A percentile compares a stretch with the other conserved stretches of the same genome.
Evolutionary conservation across 2,888 invertebrate species (phyloP).

Genomic region (Cyaniris semiargus): DNA sequence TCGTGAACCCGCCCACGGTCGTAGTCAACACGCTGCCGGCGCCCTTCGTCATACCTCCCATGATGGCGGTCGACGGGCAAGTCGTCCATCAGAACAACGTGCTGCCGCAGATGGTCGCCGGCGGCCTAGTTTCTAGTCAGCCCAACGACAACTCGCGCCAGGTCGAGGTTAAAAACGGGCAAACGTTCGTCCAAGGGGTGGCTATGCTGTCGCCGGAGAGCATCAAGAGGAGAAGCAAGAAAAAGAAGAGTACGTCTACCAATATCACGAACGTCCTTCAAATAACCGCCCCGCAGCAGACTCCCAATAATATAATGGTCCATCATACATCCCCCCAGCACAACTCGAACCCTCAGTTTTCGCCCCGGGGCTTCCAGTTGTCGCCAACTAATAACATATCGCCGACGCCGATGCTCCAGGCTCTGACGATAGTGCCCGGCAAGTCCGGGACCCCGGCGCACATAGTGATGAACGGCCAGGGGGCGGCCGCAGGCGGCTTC

Average conservation of each 20-base stretch:
- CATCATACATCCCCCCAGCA: constrained; percentile 74
- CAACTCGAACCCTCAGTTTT: constrained; percentile 79
- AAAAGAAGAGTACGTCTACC: constrained; percentile 85
- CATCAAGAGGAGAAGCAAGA: constrained; percentile 84
- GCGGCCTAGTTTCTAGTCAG: constrained; percentile 81
- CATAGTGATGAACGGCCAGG: constrained; percentile 89
- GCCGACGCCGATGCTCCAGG: constrained; percentile 86
- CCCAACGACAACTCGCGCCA: constrained; percentile 74
- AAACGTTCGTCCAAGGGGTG: constrained; percentile 64
- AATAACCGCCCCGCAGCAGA: constrained; percentile 84
- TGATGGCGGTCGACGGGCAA: constrained; percentile 88
- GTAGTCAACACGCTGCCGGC: constrained; percentile 89
- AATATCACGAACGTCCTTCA: constrained; percentile 86
- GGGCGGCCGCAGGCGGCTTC: constrained; percentile 79
- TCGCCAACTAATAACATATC: constrained; percentile 84
- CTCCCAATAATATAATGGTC: constrained; percentile 82
- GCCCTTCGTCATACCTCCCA: constrained; percentile 88
- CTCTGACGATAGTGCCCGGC: constrained; percentile 87
- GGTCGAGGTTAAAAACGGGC: constrained; percentile 76
- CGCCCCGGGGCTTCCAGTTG: constrained; percentile 88
- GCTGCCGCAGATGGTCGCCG: constrained; percentile 84
- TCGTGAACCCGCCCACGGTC: constrained; percentile 88
- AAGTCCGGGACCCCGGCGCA: constrained; percentile 87
- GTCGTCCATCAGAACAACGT: constrained; percentile 85
- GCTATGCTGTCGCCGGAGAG: constrained; percentile 85